phyloP scores from a whole-genome alignment of 2,797 vertebrate genomes.

The Pseudochaenichthys georgianus region DNA sequence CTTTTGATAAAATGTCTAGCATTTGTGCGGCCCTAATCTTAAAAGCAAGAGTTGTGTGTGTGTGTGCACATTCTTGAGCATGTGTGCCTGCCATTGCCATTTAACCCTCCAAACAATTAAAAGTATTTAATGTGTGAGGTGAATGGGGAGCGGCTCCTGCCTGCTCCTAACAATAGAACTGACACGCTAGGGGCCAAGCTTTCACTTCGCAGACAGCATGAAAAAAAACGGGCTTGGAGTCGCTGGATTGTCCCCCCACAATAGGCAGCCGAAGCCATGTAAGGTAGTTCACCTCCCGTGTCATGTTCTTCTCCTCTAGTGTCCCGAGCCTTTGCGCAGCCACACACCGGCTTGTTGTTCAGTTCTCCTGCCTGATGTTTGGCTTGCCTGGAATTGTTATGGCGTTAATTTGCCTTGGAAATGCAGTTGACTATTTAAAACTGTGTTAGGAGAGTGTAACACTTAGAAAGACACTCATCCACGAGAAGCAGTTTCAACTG shows the following conservation, averaged over 20 bases:
- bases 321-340: conserved; percentile 35
- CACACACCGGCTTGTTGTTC: conserved; percentile 59
- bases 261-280: conserved; percentile 51
- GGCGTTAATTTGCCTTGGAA: conserved; percentile 40
- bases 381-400: conserved; percentile 52
- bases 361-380: conserved; percentile 45
- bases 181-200: conserved; percentile 62
- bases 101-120: conserved; percentile 65
- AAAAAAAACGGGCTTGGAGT: conserved; percentile 41
- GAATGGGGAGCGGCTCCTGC: conserved; percentile 64
- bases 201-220: conserved; percentile 60
- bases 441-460: conserved; percentile 35
- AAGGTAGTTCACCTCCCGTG: conserved; percentile 59
- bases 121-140: conserved; percentile 66
- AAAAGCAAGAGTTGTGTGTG: conserved; percentile 10
- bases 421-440: conserved; percentile 30
- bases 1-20: no score
- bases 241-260: conserved; percentile 63
- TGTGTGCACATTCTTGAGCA: not conserved
- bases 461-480: conserved; percentile 32
- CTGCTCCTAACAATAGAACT: conserved; percentile 74
- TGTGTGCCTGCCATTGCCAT: conserved; percentile 42
- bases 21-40: not conserved
- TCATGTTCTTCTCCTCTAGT: conserved; percentile 59
- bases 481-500: conserved; percentile 36